Percentiles rank a stretch among this genome's conserved stretches.
Conservation (phyloP, 1,140 invertebrate genomes). For the Heliconius hermathena region DNA sequence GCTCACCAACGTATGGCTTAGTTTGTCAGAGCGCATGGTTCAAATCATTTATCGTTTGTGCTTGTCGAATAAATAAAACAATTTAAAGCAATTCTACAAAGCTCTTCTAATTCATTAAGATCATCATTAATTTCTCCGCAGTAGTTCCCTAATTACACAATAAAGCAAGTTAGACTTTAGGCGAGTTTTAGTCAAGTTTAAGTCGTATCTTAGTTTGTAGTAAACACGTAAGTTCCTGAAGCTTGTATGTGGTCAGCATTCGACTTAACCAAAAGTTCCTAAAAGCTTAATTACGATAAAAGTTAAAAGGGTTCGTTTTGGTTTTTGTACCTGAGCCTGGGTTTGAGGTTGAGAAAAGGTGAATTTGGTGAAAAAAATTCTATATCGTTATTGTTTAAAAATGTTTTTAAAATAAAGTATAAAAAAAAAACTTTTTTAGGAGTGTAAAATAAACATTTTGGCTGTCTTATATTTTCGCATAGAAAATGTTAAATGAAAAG, state of each 20-base stretch:
- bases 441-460: neutral
- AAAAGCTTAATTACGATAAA: slow-evolving; percentile 23
- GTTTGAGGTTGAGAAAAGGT: neutral
- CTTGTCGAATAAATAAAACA: neutral
- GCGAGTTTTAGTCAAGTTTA: slow-evolving; percentile 30
- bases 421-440: neutral
- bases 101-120: neutral
- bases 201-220: slow-evolving; percentile 31
- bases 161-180: slow-evolving; percentile 34
- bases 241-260: slow-evolving; percentile 34
- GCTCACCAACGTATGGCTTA: too few species aligned
- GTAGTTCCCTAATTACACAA: slow-evolving; percentile 39
- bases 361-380: neutral
- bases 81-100: neutral
- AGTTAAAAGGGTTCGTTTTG: slow-evolving; percentile 15
- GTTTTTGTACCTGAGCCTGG: neutral
- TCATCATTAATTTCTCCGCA: slow-evolving; percentile 4
- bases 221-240: slow-evolving; percentile 36
- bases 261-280: slow-evolving; percentile 24
- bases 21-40: too few species aligned
- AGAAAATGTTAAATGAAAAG: neutral
- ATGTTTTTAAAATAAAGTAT: neutral
- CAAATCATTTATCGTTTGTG: neutral
- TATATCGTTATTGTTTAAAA: neutral
- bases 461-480: neutral